Evolutionary conservation across 1,140 invertebrate species (phyloP), one percentile per base, ranked within the genome.

Genomic region (Acromyrmex heyeri): DNA sequence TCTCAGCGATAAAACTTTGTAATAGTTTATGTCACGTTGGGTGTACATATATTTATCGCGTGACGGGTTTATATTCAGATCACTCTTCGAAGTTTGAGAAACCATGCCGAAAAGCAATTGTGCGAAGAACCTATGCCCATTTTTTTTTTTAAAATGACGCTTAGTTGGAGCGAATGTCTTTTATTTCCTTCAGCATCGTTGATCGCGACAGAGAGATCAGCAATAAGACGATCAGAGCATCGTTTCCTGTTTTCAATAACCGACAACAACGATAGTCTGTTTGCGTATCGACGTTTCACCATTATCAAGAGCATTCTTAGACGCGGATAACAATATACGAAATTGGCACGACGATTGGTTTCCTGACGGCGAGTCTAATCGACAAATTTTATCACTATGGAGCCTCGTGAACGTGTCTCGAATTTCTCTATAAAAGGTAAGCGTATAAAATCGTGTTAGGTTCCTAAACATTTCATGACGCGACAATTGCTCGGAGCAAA

Each of bases 21-120:
- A 98, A 94, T 98, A 98, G 95, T 98, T 97, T 87, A 98, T 96
- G 1, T 96, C 96, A 95, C 14, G 30, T 21, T 81, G 44, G 21
- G 7, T 24, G 16, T 77, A 88, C 1, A 12, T 3, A 34, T 82
- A 90, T 21, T n/a, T 21, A 0, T 75, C 30, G 50, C 27, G 21
- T 8, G 24, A 55, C 14, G 30, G 14, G 34, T 53, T 50, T 10
- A n/a, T 76, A 85, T 85, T 24, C 14, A 85, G 8, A 53, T 64
- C 12, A 21, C 2, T 44, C 14, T 59, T 27, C 14, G 30, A 24
- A 64, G 24, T 69, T 81, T 76, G 30, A n/a, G 16, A 70, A 67
- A 12, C 1, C 18, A 34, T 61, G 27, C 18, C 21, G 8, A 24
- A 27, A 50, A 10, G 1, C 2, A 7, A 34, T n/a, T 34, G 7